phyloP scores from a whole-genome alignment of 2,797 vertebrate genomes.

The Odontamblyopus lacepedii region DNA sequence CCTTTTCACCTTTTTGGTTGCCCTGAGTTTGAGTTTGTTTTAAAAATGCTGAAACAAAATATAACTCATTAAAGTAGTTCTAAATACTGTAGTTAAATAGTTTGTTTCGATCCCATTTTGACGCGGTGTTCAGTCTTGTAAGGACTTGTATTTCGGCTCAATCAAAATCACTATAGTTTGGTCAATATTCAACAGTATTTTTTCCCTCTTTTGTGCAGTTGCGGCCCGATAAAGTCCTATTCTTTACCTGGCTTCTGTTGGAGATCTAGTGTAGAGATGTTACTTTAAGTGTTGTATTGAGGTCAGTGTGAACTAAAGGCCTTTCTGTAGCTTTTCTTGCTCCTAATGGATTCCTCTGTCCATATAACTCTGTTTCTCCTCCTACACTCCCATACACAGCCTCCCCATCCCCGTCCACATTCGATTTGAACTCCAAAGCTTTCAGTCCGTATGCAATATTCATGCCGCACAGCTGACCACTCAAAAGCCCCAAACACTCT shows the following conservation, averaged over 20 bases:
- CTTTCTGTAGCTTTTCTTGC: slow-evolving; percentile 11
- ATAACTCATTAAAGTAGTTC: no score
- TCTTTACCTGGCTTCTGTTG: neutral
- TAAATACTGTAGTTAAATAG: no score
- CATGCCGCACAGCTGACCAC: slow-evolving; percentile 45
- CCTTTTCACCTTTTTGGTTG: no score
- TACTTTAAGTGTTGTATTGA: neutral
- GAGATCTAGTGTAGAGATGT: neutral
- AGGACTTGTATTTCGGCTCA: no score
- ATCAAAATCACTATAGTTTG: no score
- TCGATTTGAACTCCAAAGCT: slow-evolving; percentile 34
- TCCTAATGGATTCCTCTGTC: slow-evolving; percentile 47
- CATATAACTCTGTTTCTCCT: slow-evolving; percentile 47
- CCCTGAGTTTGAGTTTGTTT: no score
- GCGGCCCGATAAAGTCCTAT: no score
- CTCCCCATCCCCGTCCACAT: slow-evolving; percentile 4
- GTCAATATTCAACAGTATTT: no score
- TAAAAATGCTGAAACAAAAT: no score
- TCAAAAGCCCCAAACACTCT: slow-evolving; percentile 27
- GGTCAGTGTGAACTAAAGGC: slow-evolving; percentile 7
- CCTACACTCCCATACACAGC: slow-evolving; percentile 15
- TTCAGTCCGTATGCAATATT: slow-evolving; percentile 65
- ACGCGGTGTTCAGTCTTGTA: no score
- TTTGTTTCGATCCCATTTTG: no score
- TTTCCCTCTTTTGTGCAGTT: neutral